phyloP scores from a whole-genome alignment of 2,888 invertebrate genomes.

The Spisula solida region DNA sequence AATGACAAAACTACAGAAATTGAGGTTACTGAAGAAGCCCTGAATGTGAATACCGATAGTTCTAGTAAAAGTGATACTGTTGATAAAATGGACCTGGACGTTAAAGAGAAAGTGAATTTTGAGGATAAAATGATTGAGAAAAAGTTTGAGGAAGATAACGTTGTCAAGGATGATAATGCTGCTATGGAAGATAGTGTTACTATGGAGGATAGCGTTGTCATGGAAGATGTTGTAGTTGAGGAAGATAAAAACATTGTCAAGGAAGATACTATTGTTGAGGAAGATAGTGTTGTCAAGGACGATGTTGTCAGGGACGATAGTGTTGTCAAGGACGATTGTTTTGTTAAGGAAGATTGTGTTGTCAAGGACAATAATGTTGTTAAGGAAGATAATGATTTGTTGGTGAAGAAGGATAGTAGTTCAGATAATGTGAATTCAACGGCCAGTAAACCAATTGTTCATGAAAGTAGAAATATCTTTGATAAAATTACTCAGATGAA shows the following conservation, averaged over 20 bases:
- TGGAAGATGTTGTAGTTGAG: background rate
- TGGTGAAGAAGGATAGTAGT: background rate
- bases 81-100: background rate
- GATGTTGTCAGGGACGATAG: background rate
- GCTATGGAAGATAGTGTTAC: background rate
- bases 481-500: conserved; percentile 40
- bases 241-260: background rate
- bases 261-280: background rate
- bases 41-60: background rate
- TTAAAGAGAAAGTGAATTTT: background rate
- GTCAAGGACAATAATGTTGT: too few species aligned
- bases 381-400: background rate
- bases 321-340: too few species aligned
- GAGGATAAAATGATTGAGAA: background rate
- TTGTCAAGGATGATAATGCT: background rate
- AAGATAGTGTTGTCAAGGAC: background rate
- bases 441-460: background rate
- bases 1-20: background rate
- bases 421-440: background rate
- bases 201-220: background rate
- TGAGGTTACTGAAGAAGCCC: background rate
- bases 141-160: background rate
- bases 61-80: background rate
- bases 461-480: conserved; percentile 49
- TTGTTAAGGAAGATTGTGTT: background rate